Evolutionary conservation across 2,113 vertebrate genomes (phyloP).

Genomic region (Rafetus swinhoei): DNA sequence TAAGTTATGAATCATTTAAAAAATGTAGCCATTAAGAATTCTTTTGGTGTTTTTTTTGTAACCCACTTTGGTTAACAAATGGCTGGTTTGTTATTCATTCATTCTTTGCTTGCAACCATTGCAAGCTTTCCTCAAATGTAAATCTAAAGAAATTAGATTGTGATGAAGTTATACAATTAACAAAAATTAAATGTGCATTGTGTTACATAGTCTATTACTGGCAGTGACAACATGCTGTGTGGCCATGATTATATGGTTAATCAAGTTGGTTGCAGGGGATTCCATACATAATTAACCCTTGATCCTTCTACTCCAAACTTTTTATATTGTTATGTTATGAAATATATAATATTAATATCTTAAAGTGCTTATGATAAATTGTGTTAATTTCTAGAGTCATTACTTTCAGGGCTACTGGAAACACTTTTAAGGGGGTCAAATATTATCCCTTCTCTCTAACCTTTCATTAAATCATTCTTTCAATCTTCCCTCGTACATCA

Average conservation of each 20-base stretch:
- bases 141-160: neutral
- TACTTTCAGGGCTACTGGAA: neutral
- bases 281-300: neutral
- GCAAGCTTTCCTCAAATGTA: no score
- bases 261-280: neutral
- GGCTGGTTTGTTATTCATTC: no score
- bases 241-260: neutral
- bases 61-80: no score
- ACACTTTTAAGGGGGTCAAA: neutral
- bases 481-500: no score
- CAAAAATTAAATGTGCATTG: neutral
- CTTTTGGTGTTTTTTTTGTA: no score
- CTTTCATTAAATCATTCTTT: neutral
- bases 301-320: neutral
- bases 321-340: neutral
- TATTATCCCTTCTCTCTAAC: neutral
- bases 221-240: no score
- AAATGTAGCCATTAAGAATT: no score
- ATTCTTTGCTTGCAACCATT: no score
- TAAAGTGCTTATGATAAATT: neutral
- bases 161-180: neutral
- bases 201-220: neutral
- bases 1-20: neutral
- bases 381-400: neutral
- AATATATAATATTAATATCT: neutral